Evolutionary conservation across 2,113 vertebrate species (phyloP), one percentile per base, ranked within the genome.

Genomic region (Pituophis catenifer): DNA sequence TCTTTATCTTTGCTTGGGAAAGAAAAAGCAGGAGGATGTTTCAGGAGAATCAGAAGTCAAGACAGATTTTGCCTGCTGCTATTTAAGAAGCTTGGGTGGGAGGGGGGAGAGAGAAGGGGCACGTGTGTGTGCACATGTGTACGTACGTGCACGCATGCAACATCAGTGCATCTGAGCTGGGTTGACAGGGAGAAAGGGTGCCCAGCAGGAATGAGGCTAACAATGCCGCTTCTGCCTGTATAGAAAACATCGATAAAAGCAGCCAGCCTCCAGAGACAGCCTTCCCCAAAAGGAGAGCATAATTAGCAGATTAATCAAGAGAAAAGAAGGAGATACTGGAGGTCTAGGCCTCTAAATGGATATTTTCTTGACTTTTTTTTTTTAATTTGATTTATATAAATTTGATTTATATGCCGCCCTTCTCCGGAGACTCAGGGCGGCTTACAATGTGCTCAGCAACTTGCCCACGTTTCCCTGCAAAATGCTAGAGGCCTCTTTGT

Each of bases 251-350:
- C 86, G 91, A 96, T 94, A 96, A 94, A 70, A 52, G 92, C 0
- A 91, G 75, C 93, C 92, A 93, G 94, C 92, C 96, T 95, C 95
- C 94, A 88, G 52, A 4, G 52, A 26, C 93, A 1, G 85, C 0
- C 57, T 92, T 53, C 48, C 94, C 93, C n/a, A 94, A 96, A 95
- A 95, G 94, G 94, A 94, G 95, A 95, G 92, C 94, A 88, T 96
- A 96, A 96, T 96, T 96, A 96, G 96, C 95, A 95, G 96, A 97
- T 96, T 97, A 97, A 97, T 96, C 95, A 95, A 94, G 90, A 95
- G 94, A 91, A 94, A 95, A 95, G 93, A 50, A 48, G 92, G 86
- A n/a, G 1, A 58, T 3, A 29, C 4, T 65, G 62, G 62, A 62
- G 94, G 93, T 91, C 87, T 29, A 23, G 62, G 92, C 55, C 23